Evolutionary conservation across 2,113 vertebrate species (phyloP).

Genomic region (Tetrao urogallus): DNA sequence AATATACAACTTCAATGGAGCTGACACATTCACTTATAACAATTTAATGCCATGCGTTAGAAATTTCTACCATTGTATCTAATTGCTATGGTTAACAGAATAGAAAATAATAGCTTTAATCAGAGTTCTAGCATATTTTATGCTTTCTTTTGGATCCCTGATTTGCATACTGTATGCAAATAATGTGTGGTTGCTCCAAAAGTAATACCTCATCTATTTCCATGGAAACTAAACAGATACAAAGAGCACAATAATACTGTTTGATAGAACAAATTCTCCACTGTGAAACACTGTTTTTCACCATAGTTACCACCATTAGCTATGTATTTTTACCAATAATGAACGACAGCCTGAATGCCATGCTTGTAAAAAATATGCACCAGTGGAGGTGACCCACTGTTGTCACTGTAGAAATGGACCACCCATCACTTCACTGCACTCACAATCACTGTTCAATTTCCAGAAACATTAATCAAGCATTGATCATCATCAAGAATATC

Average conservation of each 20-base stretch:
- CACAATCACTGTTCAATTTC: not conserved
- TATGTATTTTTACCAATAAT: not conserved
- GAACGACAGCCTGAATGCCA: not conserved
- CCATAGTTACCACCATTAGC: not conserved
- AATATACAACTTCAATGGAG: not conserved
- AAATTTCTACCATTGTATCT: not conserved
- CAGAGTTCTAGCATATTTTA: not conserved
- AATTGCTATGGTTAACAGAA: not conserved
- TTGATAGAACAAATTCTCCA: not conserved
- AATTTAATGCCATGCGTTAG: not conserved
- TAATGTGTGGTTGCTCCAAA: not conserved
- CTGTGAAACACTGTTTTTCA: not conserved
- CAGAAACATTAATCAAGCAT: too few relatives aligned
- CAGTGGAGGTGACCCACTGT: not conserved
- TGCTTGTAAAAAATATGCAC: not conserved
- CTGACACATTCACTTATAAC: not conserved
- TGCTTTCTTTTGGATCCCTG: not conserved
- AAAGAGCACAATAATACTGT: not conserved
- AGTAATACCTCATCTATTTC: not conserved
- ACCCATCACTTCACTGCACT: not conserved
- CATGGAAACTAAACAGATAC: not conserved
- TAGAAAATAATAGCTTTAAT: not conserved
- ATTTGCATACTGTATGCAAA: not conserved
- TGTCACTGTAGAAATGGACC: too few relatives aligned
- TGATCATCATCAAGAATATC: too few relatives aligned